Base-by-base conservation (phyloP, 2,888 invertebrate genomes). In the Odontocerum albicorne region DNA sequence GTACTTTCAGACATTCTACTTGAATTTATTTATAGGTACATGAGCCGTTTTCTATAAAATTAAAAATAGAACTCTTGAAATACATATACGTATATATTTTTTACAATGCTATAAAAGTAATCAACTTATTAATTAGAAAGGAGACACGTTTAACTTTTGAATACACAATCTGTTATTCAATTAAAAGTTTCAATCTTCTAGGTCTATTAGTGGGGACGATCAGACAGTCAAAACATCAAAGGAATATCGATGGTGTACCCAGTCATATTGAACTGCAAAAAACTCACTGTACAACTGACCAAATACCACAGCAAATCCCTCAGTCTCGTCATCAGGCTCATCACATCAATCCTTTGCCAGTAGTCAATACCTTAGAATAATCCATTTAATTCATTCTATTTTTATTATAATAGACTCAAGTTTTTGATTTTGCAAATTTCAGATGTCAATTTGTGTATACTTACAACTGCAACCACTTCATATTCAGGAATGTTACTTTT, bases 401-500 rank as follows among this genome's bases (percentile, higher is more conserved):
- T n/a, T n/a, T n/a, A n/a, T n/a, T n/a, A n/a, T 35, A 35, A 35
- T 35, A 13, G 13, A 35, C 4, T 6, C 4, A 35, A 13, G 27
- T 27, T 46, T n/a, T 1, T 2, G 22, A 13, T 2, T 16, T 8
- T 2, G 12, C 6, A 31, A 49, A 35, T 10, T 8, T 20, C 13
- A 16, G 15, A n/a, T n/a, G n/a, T n/a, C n/a, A n/a, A n/a, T n/a
- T n/a, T n/a, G n/a, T n/a, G n/a, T n/a, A 39, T 62, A 81, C 83
- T 84, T 77, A 93, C 92, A 73, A 93, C 83, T 66, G 87, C 84
- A 65, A 91, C 86, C 64, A 92, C 87, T 77, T 96, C 96, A 70
- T 93, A 90, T 73, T 96, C 96, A 49, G 89, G 88, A 68, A 97
- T 91, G 73, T 81, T 81, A 73, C 89, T 85, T 71, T 88, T 89